Evolutionary conservation across 2,888 invertebrate genomes (phyloP).

Genomic region (Nephrotoma guestfalica): DNA sequence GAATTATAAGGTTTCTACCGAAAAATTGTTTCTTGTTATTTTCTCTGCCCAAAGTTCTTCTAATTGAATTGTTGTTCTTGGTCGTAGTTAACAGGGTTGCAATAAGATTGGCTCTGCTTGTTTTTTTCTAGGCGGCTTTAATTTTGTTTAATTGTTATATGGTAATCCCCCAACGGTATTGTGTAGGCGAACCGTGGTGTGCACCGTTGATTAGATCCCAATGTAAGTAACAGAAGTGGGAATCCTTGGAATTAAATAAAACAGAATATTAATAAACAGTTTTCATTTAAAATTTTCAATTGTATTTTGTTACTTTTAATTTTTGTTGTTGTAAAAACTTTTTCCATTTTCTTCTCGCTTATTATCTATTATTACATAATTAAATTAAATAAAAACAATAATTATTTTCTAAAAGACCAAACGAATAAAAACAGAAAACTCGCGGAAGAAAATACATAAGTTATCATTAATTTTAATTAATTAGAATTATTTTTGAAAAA

Average conservation of each 20-base stretch:
- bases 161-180: too few species aligned
- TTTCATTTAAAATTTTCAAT: neutral
- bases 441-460: neutral
- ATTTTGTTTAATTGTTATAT: too few species aligned
- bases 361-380: neutral
- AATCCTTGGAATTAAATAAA: neutral
- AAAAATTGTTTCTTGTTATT: too few species aligned
- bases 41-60: too few species aligned
- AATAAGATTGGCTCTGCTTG: too few species aligned
- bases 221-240: too few species aligned
- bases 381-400: neutral
- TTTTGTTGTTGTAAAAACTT: neutral
- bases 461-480: neutral
- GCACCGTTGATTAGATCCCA: too few species aligned
- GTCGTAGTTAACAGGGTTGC: too few species aligned
- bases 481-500: neutral
- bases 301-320: neutral
- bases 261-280: neutral
- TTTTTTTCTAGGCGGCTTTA: too few species aligned
- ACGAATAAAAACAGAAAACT: neutral
- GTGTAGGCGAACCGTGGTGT: too few species aligned
- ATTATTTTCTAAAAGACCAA: neutral
- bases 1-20: too few species aligned
- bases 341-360: neutral
- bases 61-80: too few species aligned